These are phyloP conservation scores for Iphiclides podalirius DNA, from an alignment of 2,888 invertebrate genomes.

Conservation along the genomic window DNA sequence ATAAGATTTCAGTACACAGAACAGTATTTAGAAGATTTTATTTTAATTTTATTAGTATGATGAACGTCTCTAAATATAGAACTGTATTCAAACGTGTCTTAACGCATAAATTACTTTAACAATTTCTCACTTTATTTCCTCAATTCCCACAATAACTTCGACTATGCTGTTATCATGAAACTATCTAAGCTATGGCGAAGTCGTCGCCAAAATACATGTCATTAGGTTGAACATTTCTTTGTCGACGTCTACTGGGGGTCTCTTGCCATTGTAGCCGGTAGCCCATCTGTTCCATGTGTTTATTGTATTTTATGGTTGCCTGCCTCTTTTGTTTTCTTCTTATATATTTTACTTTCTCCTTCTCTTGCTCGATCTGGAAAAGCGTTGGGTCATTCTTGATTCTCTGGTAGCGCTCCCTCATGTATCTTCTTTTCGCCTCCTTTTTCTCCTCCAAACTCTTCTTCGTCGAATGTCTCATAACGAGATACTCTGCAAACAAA, in stretches of 20 bases:
- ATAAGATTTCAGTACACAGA: too few species aligned
- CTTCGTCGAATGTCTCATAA: background rate
- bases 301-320: background rate
- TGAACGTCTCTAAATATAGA: too few species aligned
- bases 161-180: too few species aligned
- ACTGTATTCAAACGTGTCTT: too few species aligned
- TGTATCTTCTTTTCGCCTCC: conserved; percentile 1
- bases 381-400: conserved; percentile 1
- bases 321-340: background rate
- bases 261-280: background rate
- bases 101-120: too few species aligned
- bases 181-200: too few species aligned
- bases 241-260: background rate
- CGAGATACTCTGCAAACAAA: too few species aligned
- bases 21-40: too few species aligned
- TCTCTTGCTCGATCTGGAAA: background rate
- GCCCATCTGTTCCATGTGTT: background rate
- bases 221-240: background rate
- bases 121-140: too few species aligned
- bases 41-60: too few species aligned
- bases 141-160: too few species aligned
- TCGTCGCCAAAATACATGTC: too few species aligned
- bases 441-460: background rate
- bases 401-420: conserved; percentile 5
- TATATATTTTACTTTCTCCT: background rate